Conservation (phyloP, 2,888 invertebrate species). For the Nesidiocoris tenuis region DNA sequence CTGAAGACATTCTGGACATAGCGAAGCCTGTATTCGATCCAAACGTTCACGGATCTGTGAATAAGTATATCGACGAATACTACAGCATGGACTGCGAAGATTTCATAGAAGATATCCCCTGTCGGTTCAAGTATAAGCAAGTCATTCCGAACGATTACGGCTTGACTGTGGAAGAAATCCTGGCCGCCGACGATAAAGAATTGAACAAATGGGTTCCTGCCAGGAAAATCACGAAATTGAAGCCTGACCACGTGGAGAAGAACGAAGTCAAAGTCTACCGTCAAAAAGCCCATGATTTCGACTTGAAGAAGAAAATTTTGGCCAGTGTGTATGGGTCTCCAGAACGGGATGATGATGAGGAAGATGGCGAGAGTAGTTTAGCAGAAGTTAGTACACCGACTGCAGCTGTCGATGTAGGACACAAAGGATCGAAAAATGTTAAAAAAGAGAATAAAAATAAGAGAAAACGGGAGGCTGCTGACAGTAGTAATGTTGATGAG, state of each 20-base stretch:
- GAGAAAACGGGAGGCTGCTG: slow-evolving; percentile 44
- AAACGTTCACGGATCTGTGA: slow-evolving; percentile 67
- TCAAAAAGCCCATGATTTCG: slow-evolving; percentile 69
- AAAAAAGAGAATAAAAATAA: slow-evolving; percentile 45
- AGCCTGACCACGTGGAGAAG: slow-evolving; percentile 74
- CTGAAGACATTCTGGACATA: slow-evolving; percentile 65
- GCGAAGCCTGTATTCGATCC: slow-evolving; percentile 87
- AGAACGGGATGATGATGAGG: slow-evolving; percentile 48
- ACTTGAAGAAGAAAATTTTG: slow-evolving; percentile 75
- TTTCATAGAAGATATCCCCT: slow-evolving; percentile 85
- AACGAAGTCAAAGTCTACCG: slow-evolving; percentile 75
- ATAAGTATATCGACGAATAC: slow-evolving; percentile 90
- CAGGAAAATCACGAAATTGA: slow-evolving; percentile 78
- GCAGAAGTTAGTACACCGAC: slow-evolving; percentile 54
- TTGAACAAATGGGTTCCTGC: slow-evolving; percentile 93
- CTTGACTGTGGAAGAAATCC: slow-evolving; percentile 86
- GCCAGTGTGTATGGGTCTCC: slow-evolving; percentile 68
- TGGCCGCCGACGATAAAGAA: slow-evolving; percentile 87
- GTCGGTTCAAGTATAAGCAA: slow-evolving; percentile 88
- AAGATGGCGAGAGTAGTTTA: slow-evolving; percentile 49
- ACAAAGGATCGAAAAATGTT: slow-evolving; percentile 54
- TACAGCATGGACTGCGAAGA: slow-evolving; percentile 95
- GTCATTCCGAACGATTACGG: slow-evolving; percentile 91
- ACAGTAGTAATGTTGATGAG: neutral
- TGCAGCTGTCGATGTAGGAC: slow-evolving; percentile 55